These are phyloP conservation scores for Aplocera efformata DNA, from an alignment of 2,888 invertebrate genomes.

Conservation along the genomic window DNA sequence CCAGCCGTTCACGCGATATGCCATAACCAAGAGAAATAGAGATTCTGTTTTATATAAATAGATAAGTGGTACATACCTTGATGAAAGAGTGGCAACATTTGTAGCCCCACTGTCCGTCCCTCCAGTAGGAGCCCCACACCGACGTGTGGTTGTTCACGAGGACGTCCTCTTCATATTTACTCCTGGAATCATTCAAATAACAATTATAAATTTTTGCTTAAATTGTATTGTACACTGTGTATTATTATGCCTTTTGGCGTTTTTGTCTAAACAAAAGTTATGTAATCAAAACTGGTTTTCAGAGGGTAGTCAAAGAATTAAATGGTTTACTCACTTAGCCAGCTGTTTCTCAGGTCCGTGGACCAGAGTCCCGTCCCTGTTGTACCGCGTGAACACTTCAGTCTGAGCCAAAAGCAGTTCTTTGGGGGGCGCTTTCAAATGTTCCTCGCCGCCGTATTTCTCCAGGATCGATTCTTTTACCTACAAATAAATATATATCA, in stretches of 20 bases:
- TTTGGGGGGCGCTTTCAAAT: slow-evolving; percentile 92
- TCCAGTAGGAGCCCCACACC: slow-evolving; percentile 98
- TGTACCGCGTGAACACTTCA: slow-evolving; percentile 97
- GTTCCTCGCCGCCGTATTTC: slow-evolving; percentile 97
- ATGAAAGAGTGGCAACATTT: slow-evolving; percentile 96
- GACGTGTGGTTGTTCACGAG: slow-evolving; percentile 95
- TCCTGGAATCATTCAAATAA: slow-evolving; percentile 67
- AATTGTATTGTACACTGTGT: too few species aligned
- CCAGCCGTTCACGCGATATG: too few species aligned
- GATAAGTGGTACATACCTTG: too few species aligned
- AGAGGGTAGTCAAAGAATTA: too few species aligned
- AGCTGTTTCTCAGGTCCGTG: slow-evolving; percentile 94
- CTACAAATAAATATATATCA: slow-evolving; percentile 63
- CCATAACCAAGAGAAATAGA: too few species aligned
- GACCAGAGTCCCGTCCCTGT: slow-evolving; percentile 92
- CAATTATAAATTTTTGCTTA: too few species aligned
- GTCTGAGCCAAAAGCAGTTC: slow-evolving; percentile 96
- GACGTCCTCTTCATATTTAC: slow-evolving; percentile 97
- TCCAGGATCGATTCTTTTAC: slow-evolving; percentile 92
- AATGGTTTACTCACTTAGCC: slow-evolving; percentile 80
- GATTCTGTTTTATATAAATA: too few species aligned
- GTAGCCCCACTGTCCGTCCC: slow-evolving; percentile 96
- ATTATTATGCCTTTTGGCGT: too few species aligned
- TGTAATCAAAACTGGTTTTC: too few species aligned
- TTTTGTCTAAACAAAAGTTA: too few species aligned